These are phyloP conservation scores for Augochlora pura DNA, from an alignment of 1,140 invertebrate species.

Conservation along the genomic window DNA sequence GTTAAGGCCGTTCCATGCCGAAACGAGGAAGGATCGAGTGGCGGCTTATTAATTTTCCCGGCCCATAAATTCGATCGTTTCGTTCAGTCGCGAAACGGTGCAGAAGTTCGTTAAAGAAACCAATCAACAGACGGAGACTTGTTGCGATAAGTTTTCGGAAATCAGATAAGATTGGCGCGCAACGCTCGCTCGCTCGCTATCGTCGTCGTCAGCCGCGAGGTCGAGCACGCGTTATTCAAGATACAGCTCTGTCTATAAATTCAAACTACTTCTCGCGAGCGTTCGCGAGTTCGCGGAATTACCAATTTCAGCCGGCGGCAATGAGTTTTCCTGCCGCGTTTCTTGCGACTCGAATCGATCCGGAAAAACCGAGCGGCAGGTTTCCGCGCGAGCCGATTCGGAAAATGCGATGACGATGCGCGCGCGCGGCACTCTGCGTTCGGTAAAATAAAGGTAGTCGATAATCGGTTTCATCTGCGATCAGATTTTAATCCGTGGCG, in stretches of 20 bases:
- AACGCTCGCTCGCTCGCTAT: too few species aligned
- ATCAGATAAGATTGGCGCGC: conserved; percentile 11
- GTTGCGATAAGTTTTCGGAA: not conserved
- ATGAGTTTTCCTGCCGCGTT: not conserved
- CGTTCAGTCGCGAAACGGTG: not conserved
- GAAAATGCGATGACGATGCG: too few species aligned
- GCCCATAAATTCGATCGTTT: not conserved
- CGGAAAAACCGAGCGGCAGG: not conserved
- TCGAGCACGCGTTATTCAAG: not conserved
- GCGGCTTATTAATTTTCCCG: too few species aligned
- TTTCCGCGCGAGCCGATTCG: not conserved
- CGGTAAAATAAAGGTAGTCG: too few species aligned
- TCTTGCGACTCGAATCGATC: not conserved
- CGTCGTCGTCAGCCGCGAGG: not conserved
- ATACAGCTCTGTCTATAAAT: not conserved
- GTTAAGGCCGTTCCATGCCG: too few species aligned
- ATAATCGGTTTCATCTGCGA: too few species aligned
- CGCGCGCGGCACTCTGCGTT: too few species aligned
- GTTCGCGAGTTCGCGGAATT: not conserved
- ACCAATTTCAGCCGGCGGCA: too few species aligned
- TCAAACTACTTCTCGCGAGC: not conserved
- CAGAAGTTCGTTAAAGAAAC: not conserved
- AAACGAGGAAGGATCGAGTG: too few species aligned
- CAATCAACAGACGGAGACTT: not conserved
- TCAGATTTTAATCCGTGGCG: too few species aligned